Conservation (phyloP, 2,113 vertebrate species). For the Nymphicus hollandicus region DNA sequence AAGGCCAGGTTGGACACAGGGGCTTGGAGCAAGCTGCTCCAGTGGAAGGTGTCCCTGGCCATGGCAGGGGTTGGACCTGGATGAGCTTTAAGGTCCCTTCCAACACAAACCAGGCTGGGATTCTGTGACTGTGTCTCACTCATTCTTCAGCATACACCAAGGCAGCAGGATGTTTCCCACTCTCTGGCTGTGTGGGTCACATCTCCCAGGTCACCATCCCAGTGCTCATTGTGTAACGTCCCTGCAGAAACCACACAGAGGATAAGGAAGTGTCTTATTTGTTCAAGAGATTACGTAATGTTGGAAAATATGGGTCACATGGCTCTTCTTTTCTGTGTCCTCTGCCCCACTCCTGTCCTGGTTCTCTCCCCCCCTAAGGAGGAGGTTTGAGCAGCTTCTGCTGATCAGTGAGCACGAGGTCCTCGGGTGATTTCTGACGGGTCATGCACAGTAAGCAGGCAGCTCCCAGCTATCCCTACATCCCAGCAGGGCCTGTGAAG, state of each 20-base stretch:
- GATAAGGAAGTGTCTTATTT: slow-evolving; percentile 28
- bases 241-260: not conserved
- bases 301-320: not conserved
- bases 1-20: no score
- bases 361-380: not conserved
- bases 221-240: not conserved
- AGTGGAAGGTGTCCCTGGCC: not conserved
- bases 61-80: not conserved
- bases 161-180: not conserved
- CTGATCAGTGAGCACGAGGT: not conserved
- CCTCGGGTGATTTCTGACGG: rapidly evolving
- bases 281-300: not conserved
- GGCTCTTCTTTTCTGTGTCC: not conserved
- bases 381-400: not conserved
- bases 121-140: not conserved
- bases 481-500: not conserved
- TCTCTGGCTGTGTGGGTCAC: not conserved
- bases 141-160: not conserved
- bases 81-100: not conserved
- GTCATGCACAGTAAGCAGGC: rapidly evolving
- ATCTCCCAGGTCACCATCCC: not conserved
- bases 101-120: not conserved
- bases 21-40: no score
- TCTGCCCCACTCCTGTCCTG: rapidly evolving
- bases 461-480: not conserved